Evolutionary conservation across 1,140 invertebrate genomes (phyloP).

Genomic region (Drosophila gunungcola): DNA sequence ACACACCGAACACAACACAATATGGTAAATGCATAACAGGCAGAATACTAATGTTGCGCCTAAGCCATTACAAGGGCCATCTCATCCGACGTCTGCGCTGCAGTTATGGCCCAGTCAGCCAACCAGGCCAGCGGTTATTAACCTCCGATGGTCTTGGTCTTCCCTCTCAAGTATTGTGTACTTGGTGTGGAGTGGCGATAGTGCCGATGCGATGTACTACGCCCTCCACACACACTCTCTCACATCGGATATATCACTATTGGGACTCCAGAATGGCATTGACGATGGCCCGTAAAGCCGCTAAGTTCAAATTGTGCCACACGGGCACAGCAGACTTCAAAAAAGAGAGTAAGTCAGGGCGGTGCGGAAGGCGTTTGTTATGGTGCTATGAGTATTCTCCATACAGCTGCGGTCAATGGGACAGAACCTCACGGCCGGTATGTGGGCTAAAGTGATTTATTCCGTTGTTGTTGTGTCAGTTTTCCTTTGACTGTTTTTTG

Average conservation of each 20-base stretch:
- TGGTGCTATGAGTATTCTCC: slow-evolving; percentile 7
- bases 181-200: slow-evolving; percentile 22
- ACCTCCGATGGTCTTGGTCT: slow-evolving; percentile 24
- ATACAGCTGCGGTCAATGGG: slow-evolving; percentile 30
- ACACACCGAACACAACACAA: slow-evolving; percentile 29
- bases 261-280: slow-evolving; percentile 42
- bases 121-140: slow-evolving; percentile 52
- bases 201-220: slow-evolving; percentile 34
- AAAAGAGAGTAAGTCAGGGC: slow-evolving; percentile 24
- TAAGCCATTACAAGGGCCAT: slow-evolving; percentile 55
- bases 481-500: too few relatives aligned
- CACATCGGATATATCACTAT: slow-evolving; percentile 1
- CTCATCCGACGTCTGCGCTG: slow-evolving; percentile 31
- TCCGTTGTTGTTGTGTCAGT: background rate
- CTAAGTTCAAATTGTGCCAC: slow-evolving; percentile 53
- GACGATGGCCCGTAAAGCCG: slow-evolving; percentile 41
- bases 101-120: slow-evolving; percentile 39
- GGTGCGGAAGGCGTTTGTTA: slow-evolving; percentile 42
- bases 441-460: slow-evolving; percentile 24
- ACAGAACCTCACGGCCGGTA: background rate
- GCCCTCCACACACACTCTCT: slow-evolving; percentile 23
- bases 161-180: slow-evolving; percentile 15
- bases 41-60: slow-evolving; percentile 52
- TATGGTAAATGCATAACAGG: slow-evolving; percentile 51
- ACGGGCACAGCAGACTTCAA: slow-evolving; percentile 13